Conservation (phyloP, 2,888 invertebrate species). For the Chouioia cunea region DNA sequence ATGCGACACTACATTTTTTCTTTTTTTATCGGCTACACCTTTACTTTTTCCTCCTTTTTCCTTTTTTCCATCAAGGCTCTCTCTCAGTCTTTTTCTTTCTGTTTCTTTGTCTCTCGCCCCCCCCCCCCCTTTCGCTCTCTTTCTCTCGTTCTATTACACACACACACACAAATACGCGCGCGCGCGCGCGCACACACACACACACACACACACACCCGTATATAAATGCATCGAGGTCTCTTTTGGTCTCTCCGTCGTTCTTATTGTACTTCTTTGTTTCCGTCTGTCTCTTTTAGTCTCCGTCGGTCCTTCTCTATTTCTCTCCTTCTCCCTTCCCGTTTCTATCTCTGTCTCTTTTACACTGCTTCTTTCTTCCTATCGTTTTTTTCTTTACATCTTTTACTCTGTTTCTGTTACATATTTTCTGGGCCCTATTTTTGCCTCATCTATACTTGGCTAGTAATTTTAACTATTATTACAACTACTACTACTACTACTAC, state of each 20-base stretch:
- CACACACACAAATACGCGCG: too few relatives aligned
- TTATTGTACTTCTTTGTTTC: background rate
- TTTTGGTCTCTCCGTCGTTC: background rate
- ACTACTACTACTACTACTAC: too few relatives aligned
- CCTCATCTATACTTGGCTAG: too few relatives aligned
- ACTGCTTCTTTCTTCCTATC: background rate
- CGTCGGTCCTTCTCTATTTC: background rate
- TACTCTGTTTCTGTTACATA: too few relatives aligned
- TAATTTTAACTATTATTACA: too few relatives aligned
- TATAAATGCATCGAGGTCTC: too few relatives aligned
- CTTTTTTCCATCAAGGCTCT: background rate
- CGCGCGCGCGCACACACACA: too few relatives aligned
- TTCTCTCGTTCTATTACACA: too few relatives aligned
- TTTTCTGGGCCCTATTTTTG: too few relatives aligned
- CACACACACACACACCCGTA: too few relatives aligned
- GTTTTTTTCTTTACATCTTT: background rate
- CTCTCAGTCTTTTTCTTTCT: background rate
- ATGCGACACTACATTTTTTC: constrained; percentile 44
- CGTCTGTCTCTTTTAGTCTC: too few relatives aligned
- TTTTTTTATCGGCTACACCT: background rate
- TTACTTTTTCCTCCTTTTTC: background rate
- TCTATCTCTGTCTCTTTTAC: background rate
- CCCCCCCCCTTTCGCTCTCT: too few relatives aligned
- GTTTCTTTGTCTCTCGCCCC: background rate
- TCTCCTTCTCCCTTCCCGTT: background rate